phyloP scores from a whole-genome alignment of 2,797 vertebrate genomes.

The Cichlasoma orientale region DNA sequence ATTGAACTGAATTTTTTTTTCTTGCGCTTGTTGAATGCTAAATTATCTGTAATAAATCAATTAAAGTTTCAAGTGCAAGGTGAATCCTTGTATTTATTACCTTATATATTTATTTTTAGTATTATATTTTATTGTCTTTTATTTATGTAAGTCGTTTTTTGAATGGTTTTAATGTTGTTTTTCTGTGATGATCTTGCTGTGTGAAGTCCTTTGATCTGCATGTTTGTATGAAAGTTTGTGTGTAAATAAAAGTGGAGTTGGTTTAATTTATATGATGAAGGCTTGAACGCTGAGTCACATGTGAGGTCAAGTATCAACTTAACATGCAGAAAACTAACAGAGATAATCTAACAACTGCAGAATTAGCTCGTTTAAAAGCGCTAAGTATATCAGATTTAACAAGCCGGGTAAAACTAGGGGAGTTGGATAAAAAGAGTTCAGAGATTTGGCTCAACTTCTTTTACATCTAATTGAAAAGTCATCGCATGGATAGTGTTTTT shows the following conservation, averaged over 20 bases:
- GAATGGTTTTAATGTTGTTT: neutral
- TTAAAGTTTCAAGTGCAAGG: neutral
- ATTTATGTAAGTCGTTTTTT: neutral
- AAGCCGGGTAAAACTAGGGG: neutral
- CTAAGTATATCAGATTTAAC: too few species aligned
- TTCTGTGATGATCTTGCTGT: neutral
- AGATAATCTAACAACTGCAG: neutral
- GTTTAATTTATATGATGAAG: conserved; percentile 50
- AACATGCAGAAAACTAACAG: neutral
- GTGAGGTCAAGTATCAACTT: neutral
- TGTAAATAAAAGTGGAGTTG: conserved; percentile 12
- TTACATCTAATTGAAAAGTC: too few species aligned
- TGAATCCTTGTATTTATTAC: neutral
- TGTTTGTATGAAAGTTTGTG: neutral
- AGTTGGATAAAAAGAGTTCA: neutral
- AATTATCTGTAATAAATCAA: conserved; percentile 32
- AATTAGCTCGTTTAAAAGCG: neutral
- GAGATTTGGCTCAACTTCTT: too few species aligned
- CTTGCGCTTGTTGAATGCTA: conserved; percentile 5
- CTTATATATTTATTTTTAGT: conserved; percentile 2
- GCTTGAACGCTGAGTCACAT: conserved; percentile 29
- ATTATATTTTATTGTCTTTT: neutral
- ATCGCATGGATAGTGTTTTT: too few species aligned
- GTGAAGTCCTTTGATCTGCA: neutral
- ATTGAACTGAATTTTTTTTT: neutral